phyloP scores from a whole-genome alignment of 2,888 invertebrate species.

The Ditula angustiorana region DNA sequence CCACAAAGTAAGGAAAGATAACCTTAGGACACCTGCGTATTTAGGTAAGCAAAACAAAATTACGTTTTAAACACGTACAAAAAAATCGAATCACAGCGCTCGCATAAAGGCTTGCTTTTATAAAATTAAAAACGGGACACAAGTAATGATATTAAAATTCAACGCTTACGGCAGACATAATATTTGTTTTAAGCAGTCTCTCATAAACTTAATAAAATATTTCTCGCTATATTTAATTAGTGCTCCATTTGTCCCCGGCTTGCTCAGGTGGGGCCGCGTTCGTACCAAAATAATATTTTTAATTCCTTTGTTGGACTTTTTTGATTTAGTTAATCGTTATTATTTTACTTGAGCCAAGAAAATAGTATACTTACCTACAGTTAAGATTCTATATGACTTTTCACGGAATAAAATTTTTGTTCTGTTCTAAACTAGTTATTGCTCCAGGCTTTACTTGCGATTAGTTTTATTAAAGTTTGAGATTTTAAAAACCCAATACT shows the following conservation, averaged over 20 bases:
- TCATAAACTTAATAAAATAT: slow-evolving; percentile 85
- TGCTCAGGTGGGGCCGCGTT: slow-evolving; percentile 67
- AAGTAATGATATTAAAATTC: slow-evolving; percentile 84
- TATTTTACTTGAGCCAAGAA: no score
- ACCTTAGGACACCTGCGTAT: background rate
- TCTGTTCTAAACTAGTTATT: no score
- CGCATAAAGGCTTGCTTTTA: slow-evolving; percentile 68
- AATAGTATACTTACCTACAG: no score
- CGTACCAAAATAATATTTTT: slow-evolving; percentile 32
- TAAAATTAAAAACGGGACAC: slow-evolving; percentile 79
- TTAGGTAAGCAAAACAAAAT: slow-evolving; percentile 19
- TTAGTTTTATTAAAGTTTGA: no score
- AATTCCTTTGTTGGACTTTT: slow-evolving; percentile 46
- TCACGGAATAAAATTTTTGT: no score
- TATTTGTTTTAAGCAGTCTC: slow-evolving; percentile 78
- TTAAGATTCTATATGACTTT: no score
- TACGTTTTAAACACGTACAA: slow-evolving; percentile 30
- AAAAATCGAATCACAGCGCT: slow-evolving; percentile 35
- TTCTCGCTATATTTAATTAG: slow-evolving; percentile 83
- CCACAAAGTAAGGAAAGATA: slow-evolving; percentile 20
- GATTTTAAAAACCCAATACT: no score
- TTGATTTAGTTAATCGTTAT: slow-evolving; percentile 33
- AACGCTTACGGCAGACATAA: slow-evolving; percentile 76
- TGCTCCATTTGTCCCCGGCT: slow-evolving; percentile 72
- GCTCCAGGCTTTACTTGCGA: no score